Percentiles rank a stretch among this genome's conserved stretches.
Conservation (phyloP, 1,140 invertebrate species). For the Sitodiplosis mosellana region DNA sequence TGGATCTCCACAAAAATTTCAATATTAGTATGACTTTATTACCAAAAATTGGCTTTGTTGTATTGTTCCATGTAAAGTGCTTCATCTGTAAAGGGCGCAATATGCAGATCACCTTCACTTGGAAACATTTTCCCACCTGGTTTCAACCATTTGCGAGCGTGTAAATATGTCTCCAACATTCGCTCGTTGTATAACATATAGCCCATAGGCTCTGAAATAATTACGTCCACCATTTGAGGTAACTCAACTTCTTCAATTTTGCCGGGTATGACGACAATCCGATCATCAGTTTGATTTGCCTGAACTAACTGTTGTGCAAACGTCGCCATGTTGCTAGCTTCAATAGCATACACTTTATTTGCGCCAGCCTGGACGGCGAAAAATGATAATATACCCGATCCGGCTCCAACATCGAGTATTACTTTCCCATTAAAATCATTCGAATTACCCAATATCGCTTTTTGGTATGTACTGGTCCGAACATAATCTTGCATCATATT, state of each 20-base stretch:
- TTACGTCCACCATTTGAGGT: slow-evolving; percentile 88
- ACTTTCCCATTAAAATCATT: slow-evolving; percentile 82
- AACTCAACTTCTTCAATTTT: slow-evolving; percentile 97
- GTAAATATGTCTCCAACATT: slow-evolving; percentile 97
- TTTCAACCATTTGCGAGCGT: slow-evolving; percentile 95
- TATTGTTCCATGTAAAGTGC: slow-evolving; percentile 96
- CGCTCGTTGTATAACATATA: slow-evolving; percentile 99
- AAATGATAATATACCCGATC: slow-evolving; percentile 94
- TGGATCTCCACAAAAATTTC: background rate
- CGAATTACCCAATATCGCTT: slow-evolving; percentile 85
- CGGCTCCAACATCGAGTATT: slow-evolving; percentile 91
- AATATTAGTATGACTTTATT: background rate
- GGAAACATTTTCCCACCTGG: slow-evolving; percentile 92
- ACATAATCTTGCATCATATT: slow-evolving; percentile 99
- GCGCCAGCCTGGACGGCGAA: slow-evolving; percentile 97
- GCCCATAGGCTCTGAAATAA: slow-evolving; percentile 99
- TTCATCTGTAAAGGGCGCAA: slow-evolving; percentile 98
- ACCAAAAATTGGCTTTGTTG: slow-evolving; percentile 98
- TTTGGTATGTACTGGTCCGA: slow-evolving; percentile 93
- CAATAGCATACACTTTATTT: slow-evolving; percentile 91
- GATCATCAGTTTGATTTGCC: slow-evolving; percentile 72
- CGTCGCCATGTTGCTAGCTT: slow-evolving; percentile 95
- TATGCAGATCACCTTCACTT: slow-evolving; percentile 84
- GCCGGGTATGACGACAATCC: slow-evolving; percentile 83
- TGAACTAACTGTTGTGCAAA: slow-evolving; percentile 85